phyloP scores from a whole-genome alignment of 2,797 vertebrate species.

The Sebastes matsubarae region DNA sequence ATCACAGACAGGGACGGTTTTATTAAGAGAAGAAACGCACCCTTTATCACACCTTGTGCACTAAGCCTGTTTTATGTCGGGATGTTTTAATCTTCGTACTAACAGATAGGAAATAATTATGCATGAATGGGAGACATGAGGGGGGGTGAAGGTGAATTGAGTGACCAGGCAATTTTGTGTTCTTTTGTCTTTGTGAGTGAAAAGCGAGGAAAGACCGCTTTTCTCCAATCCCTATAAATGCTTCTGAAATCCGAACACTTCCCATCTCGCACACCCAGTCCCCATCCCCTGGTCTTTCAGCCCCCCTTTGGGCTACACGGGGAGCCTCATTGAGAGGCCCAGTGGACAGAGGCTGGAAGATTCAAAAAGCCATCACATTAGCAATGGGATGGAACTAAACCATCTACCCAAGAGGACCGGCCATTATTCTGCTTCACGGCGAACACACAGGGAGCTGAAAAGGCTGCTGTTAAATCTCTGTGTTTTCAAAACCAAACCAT shows the following conservation, averaged over 20 bases:
- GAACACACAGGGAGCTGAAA: slow-evolving; percentile 51
- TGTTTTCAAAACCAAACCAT: slow-evolving; percentile 51
- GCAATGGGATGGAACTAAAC: slow-evolving; percentile 74
- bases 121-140: slow-evolving; percentile 36
- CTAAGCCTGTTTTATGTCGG: slow-evolving; percentile 61
- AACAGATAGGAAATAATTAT: slow-evolving; percentile 59
- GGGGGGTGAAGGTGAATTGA: slow-evolving; percentile 68
- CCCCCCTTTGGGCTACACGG: slow-evolving; percentile 37
- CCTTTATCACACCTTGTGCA: slow-evolving; percentile 66
- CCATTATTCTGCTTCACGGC: slow-evolving; percentile 68
- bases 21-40: slow-evolving; percentile 61
- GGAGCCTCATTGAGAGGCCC: slow-evolving; percentile 58
- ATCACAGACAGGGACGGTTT: slow-evolving; percentile 70
- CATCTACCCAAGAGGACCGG: slow-evolving; percentile 67
- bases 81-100: slow-evolving; percentile 68
- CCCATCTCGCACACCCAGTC: slow-evolving; percentile 12
- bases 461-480: slow-evolving; percentile 51
- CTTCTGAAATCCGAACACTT: slow-evolving; percentile 24
- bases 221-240: slow-evolving; percentile 3
- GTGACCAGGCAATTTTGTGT: slow-evolving; percentile 43
- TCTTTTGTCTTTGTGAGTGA: slow-evolving; percentile 28
- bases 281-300: slow-evolving; percentile 1
- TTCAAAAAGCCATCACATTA: slow-evolving; percentile 78
- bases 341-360: slow-evolving; percentile 62
- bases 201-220: slow-evolving; percentile 21